Conservation (phyloP, 2,797 vertebrate genomes). For the Crocodylus rhombifer region DNA sequence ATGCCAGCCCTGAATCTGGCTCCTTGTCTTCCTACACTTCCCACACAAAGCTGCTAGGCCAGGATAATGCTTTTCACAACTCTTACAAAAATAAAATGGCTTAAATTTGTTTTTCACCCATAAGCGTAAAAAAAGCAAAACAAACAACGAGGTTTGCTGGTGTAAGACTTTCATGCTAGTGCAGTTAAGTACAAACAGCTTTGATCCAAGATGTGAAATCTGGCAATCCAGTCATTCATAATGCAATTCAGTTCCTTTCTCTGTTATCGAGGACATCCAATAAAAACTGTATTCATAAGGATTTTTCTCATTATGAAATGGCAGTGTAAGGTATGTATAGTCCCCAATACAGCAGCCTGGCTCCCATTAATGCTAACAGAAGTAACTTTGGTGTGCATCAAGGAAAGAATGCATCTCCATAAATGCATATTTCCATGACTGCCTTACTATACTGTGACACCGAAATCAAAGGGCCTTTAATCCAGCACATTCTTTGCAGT, state of each 20-base stretch:
- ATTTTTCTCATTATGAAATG: slow-evolving; percentile 14
- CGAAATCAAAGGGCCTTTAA: not conserved
- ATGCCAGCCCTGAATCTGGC: not conserved
- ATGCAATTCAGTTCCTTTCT: not conserved
- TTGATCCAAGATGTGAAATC: not conserved
- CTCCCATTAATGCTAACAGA: not conserved
- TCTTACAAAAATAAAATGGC: not conserved
- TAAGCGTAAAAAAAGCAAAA: slow-evolving; percentile 9
- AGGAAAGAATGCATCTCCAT: not conserved
- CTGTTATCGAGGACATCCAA: not conserved
- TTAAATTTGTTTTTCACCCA: not conserved
- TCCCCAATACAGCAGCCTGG: not conserved
- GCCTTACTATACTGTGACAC: not conserved
- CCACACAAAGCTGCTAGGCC: not conserved
- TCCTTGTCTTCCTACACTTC: not conserved
- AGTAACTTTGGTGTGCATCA: not conserved
- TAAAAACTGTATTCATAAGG: not conserved
- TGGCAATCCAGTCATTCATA: not conserved
- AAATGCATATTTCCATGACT: not conserved
- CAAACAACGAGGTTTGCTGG: not conserved
- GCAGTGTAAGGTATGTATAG: not conserved
- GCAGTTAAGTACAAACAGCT: slow-evolving; percentile 15
- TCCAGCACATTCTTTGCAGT: not conserved
- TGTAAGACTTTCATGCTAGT: not conserved
- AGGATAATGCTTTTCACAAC: not conserved